Base-by-base conservation (phyloP, 2,888 invertebrate genomes). In the Caenorhabditis wallacei region DNA sequence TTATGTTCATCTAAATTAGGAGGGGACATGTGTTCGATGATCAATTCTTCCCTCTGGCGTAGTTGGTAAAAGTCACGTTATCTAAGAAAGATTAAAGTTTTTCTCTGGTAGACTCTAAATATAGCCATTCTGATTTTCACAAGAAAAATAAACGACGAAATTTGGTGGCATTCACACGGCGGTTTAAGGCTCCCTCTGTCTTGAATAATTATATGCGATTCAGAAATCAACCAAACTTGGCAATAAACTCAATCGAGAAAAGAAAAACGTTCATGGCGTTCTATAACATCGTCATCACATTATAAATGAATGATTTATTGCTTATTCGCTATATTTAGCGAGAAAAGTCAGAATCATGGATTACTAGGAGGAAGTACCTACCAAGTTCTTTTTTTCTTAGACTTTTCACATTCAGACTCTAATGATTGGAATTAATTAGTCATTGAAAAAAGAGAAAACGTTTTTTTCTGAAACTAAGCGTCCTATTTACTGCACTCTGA, bases 341-440 rank as follows among this genome's bases (percentile, higher is more conserved):
- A 72, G 40, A 10, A 54, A 20, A 10, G 51, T 40, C 46, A 11
- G 70, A 48, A 10, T 57, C 35, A 35, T n/a, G 40, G 30, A 26
- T 35, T 68, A n/a, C 40, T 1, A 35, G 20, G 13, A 43, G 22
- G 22, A 70, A 43, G 57, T 59, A 40, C 57, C 59, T 59, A 26
- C 57, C 66, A 68, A 75, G 51, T 75, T 68, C 24, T 63, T 53
- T 54, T 35, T 54, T 48, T 37, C 24, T 43, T 48, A 66, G 30
- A 48, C 48, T 66, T 18, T 43, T 35, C 1, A 30, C 63, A 18
- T 53, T 35, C 59, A 26, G 59, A 53, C 68, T 59, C 24, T 59
- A 66, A 57, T 43, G 64, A n/a, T 35, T 43, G 75, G 76, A 76
- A 68, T 76, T 68, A 68, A 76, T 76, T 76, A 76, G 76, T 76